Conservation (phyloP, 2,113 vertebrate genomes). For the Lipophrys pholis region DNA sequence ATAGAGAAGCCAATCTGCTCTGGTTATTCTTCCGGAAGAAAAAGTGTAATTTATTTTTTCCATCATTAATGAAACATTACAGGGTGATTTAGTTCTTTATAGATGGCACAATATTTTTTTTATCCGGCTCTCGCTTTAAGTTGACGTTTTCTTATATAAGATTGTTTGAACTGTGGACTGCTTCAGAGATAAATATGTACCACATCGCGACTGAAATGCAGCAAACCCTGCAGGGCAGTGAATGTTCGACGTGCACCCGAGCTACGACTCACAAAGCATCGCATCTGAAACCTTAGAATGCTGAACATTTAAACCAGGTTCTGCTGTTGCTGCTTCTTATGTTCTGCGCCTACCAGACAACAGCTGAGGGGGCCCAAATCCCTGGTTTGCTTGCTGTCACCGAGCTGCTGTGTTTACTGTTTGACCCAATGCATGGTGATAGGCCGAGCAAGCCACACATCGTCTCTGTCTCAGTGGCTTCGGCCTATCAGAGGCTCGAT, state of each 20-base stretch:
- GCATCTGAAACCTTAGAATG: not conserved
- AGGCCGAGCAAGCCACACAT: not conserved
- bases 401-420: conserved; percentile 30
- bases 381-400: not conserved
- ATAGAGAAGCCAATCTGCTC: not conserved
- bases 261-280: too few species aligned
- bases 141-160: too few species aligned
- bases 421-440: conserved; percentile 9
- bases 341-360: conserved; percentile 38
- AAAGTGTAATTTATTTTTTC: too few species aligned
- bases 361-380: conserved; percentile 29
- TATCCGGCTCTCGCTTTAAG: too few species aligned
- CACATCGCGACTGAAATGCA: too few species aligned
- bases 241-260: not conserved
- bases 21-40: too few species aligned
- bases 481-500: conserved; percentile 8
- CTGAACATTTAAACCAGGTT: accelerated
- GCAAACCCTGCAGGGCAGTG: too few species aligned
- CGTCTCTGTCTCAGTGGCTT: not conserved
- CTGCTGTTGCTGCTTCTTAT: not conserved
- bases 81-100: too few species aligned
- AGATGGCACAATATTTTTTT: too few species aligned
- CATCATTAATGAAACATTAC: too few species aligned
- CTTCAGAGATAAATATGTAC: too few species aligned
- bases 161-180: too few species aligned